phyloP scores from a whole-genome alignment of 2,797 vertebrate genomes.

The Takifugu rubripes region DNA sequence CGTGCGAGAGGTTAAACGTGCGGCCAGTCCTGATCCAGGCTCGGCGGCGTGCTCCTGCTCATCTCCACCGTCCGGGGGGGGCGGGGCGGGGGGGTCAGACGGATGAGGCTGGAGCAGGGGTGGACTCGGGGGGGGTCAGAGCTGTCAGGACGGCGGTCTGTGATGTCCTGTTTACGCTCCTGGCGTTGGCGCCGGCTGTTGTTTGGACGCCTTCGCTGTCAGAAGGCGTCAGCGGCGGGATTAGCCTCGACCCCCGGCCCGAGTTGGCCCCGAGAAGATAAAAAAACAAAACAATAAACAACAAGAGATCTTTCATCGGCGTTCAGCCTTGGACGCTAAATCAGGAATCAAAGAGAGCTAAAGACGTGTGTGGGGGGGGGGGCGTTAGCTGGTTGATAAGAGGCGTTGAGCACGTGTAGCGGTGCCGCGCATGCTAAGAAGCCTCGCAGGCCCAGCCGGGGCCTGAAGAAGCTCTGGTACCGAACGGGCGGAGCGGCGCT shows the following conservation, averaged over 20 bases:
- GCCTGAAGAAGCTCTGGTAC: constrained; percentile 84
- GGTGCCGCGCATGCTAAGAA: constrained; percentile 72
- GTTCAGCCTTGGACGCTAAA: constrained; percentile 16
- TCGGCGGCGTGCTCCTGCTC: too few species aligned
- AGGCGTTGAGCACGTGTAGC: constrained; percentile 86
- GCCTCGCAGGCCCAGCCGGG: constrained; percentile 75
- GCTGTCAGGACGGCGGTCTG: too few species aligned
- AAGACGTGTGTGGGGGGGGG: constrained; percentile 37
- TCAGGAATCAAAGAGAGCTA: constrained; percentile 59
- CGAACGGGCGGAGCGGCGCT: constrained; percentile 82
- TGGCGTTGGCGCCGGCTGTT: too few species aligned
- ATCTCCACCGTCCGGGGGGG: too few species aligned
- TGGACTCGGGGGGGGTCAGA: too few species aligned
- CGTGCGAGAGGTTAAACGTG: too few species aligned
- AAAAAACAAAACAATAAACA: constrained; percentile 33
- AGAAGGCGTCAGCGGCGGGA: constrained; percentile 19
- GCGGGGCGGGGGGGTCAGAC: too few species aligned
- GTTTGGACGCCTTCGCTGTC: background rate
- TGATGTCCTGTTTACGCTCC: too few species aligned
- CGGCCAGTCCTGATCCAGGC: too few species aligned
- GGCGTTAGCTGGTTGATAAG: constrained; percentile 80
- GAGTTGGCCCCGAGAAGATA: constrained; percentile 45
- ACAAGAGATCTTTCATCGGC: constrained; percentile 22
- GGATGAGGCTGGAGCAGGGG: too few species aligned
- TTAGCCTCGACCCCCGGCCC: constrained; percentile 17